A percentile compares a stretch with the other conserved stretches of the same genome.
phyloP scores from a whole-genome alignment of 2,888 invertebrate species.

The Chrysolina oricalcia region DNA sequence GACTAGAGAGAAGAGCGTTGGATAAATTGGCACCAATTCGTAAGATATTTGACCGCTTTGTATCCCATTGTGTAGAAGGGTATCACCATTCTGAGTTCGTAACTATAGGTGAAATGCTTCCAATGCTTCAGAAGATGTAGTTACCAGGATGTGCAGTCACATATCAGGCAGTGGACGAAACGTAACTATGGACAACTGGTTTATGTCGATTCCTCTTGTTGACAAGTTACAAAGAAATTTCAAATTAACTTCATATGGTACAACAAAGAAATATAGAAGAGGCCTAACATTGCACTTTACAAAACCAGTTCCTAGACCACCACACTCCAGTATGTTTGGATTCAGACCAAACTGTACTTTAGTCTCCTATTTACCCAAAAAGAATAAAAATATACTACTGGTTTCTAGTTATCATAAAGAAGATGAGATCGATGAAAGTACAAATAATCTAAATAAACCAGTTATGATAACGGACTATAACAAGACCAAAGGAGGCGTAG shows the following conservation, averaged over 20 bases:
- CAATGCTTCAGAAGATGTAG: slow-evolving; percentile 35
- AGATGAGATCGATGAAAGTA: slow-evolving; percentile 21
- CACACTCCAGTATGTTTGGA: not conserved
- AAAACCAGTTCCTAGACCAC: slow-evolving; percentile 37
- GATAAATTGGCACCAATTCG: slow-evolving; percentile 37
- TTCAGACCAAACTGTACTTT: too few relatives aligned
- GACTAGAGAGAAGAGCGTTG: slow-evolving; percentile 21
- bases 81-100: slow-evolving; percentile 43
- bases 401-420: slow-evolving; percentile 19
- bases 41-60: slow-evolving; percentile 33
- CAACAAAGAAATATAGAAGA: slow-evolving; percentile 47
- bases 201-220: slow-evolving; percentile 44
- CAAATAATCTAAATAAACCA: not conserved
- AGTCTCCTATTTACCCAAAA: too few relatives aligned
- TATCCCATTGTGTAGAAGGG: slow-evolving; percentile 52
- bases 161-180: slow-evolving; percentile 57
- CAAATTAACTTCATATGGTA: slow-evolving; percentile 44
- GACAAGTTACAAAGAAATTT: slow-evolving; percentile 38
- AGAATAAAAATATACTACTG: slow-evolving; percentile 10
- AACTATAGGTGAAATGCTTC: slow-evolving; percentile 59
- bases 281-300: slow-evolving; percentile 45
- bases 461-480: too few relatives aligned
- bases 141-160: slow-evolving; percentile 47
- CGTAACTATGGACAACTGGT: slow-evolving; percentile 57
- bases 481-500: too few relatives aligned